Conservation (phyloP, 2,113 vertebrate species). For the Proterorhinus semilunaris region DNA sequence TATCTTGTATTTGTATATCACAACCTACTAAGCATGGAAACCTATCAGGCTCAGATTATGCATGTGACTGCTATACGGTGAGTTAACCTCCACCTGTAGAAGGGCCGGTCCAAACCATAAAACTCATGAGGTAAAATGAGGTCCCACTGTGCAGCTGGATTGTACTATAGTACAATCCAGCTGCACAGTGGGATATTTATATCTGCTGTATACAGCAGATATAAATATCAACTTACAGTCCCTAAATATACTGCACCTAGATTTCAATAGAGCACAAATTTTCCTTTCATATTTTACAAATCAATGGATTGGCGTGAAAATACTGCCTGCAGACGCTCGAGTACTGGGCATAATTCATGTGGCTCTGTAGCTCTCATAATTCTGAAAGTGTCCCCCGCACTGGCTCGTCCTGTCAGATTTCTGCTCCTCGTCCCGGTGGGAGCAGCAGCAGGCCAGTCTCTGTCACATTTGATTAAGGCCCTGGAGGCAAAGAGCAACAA, state of each 20-base stretch:
- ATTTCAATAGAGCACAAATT: slow-evolving; percentile 4
- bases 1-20: too few relatives aligned
- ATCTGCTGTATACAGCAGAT: too few relatives aligned
- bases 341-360: slow-evolving; percentile 7
- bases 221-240: not conserved
- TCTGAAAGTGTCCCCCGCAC: slow-evolving; percentile 32
- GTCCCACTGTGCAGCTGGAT: too few relatives aligned
- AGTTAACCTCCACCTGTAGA: too few relatives aligned
- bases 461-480: slow-evolving; percentile 71
- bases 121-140: too few relatives aligned
- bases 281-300: not conserved
- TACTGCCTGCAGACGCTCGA: slow-evolving; percentile 31
- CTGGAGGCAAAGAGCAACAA: slow-evolving; percentile 68
- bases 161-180: too few relatives aligned
- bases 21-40: too few relatives aligned
- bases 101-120: too few relatives aligned
- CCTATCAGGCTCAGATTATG: too few relatives aligned
- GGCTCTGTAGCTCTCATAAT: slow-evolving; percentile 31
- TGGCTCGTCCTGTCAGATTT: slow-evolving; percentile 46
- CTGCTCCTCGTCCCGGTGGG: slow-evolving; percentile 50
- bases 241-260: not conserved
- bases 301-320: slow-evolving; percentile 24
- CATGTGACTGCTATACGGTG: too few relatives aligned
- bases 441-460: slow-evolving; percentile 54
- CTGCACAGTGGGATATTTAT: too few relatives aligned